Evolutionary conservation across 2,888 invertebrate genomes (phyloP).

Genomic region (Micropterix aruncella): DNA sequence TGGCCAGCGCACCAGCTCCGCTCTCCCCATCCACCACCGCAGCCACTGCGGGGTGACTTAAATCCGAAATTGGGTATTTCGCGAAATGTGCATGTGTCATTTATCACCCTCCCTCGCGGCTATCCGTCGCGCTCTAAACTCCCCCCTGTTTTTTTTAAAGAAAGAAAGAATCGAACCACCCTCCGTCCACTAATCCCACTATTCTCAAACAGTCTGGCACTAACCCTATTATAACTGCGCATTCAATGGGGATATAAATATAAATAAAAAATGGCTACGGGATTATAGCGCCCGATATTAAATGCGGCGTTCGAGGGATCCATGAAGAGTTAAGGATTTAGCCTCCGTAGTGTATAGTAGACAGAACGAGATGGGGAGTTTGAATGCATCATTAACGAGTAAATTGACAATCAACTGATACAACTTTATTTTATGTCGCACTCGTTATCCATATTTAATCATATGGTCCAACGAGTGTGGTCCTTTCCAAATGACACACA

Average conservation of each 20-base stretch:
- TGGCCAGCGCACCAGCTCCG: slow-evolving; percentile 20
- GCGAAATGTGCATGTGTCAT: slow-evolving; percentile 45
- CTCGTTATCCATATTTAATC: no score
- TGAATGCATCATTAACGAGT: no score
- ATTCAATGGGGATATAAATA: neutral
- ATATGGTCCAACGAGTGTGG: no score
- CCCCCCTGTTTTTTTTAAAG: neutral
- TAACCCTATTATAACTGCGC: neutral
- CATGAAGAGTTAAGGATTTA: neutral
- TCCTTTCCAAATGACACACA: no score
- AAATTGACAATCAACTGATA: no score
- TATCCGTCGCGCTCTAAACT: neutral
- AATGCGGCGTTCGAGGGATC: neutral
- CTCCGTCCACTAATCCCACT: neutral
- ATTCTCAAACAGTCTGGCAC: neutral
- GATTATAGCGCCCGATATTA: neutral
- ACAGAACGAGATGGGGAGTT: no score
- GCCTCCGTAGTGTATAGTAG: neutral
- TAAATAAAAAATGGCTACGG: neutral
- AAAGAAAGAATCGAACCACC: neutral
- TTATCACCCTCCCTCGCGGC: slow-evolving; percentile 35
- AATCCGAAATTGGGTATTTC: slow-evolving; percentile 47
- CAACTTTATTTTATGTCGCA: no score
- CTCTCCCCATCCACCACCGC: slow-evolving; percentile 24
- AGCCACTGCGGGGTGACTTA: slow-evolving; percentile 45